Base-by-base conservation (phyloP, 2,888 invertebrate genomes). In the Abrostola triplasia region DNA sequence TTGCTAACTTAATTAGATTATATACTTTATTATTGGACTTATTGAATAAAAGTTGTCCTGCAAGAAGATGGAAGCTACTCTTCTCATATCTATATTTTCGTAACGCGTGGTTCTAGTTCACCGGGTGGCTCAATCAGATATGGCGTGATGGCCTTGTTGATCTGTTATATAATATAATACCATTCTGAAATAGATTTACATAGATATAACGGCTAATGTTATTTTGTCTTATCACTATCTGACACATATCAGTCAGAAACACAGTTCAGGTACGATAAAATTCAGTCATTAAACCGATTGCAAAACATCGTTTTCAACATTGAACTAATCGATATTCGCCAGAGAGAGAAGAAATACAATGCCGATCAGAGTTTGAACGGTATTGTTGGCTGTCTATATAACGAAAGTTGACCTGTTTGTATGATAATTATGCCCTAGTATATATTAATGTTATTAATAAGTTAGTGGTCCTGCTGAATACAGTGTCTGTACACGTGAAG, bases 401-500 rank as follows among this genome's bases (percentile, higher is more conserved):
- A 24, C 24, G 24, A 24, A 24, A 24, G 24, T 24, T 24, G 24
- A 24, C 24, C 24, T 24, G 24, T 40, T 40, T 40, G 1, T 24
- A 50, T 37, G 7, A 38, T 36, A n/a, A n/a, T n/a, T n/a, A 38
- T 38, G 13, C n/a, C 8, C 38, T n/a, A 0, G 10, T 36, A 36
- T 5, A 7, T 10, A 6, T 40, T 35, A 41, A 24, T 53, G n/a
- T 40, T 48, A 36, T 50, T 37, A 11, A 8, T 56, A 54, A 61
- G 52, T 69, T 44, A 13, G 47, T 70, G 62, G 61, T 59, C 50
- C 59, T 68, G 58, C 59, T 70, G 61, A 73, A 70, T 65, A 79
- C 71, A 76, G 65, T 82, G 83, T 59, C 47, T 47, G 67, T 58
- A 73, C 84, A 87, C 85, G 85, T 85, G 85, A 82, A 82, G 74